These are phyloP conservation scores for Rhynchonema sp. DNA, from an alignment of 2,888 invertebrate genomes.

Conservation along the genomic window DNA sequence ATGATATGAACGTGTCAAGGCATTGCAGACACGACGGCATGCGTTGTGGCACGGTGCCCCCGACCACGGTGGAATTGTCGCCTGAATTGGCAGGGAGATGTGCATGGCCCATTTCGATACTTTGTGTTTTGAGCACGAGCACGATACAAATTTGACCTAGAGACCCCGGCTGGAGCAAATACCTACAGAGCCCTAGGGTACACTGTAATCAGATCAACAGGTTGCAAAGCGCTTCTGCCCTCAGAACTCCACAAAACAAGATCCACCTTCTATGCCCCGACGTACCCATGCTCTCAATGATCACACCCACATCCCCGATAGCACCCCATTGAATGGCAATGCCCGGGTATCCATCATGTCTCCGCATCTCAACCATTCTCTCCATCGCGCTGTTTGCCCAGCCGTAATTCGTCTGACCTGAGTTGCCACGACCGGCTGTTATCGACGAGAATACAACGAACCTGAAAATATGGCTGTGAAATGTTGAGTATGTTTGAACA, in stretches of 20 bases:
- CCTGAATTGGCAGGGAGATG: background rate
- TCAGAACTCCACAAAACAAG: too few species aligned
- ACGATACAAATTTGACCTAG: too few species aligned
- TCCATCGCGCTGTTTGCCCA: conserved; percentile 89
- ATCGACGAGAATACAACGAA: conserved; percentile 87
- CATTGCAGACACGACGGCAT: conserved; percentile 66
- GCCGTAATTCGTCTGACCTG: conserved; percentile 82
- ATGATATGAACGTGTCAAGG: conserved; percentile 54
- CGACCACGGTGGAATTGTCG: conserved; percentile 57
- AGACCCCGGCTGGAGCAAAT: too few species aligned
- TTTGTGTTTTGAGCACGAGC: too few species aligned
- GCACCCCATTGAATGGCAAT: conserved; percentile 91
- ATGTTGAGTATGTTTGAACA: too few species aligned
- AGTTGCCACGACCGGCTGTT: conserved; percentile 79
- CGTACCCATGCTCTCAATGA: conserved; percentile 55
- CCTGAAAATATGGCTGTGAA: too few species aligned
- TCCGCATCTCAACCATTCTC: conserved; percentile 65
- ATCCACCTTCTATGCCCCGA: too few species aligned
- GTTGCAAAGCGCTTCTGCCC: too few species aligned
- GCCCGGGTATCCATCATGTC: conserved; percentile 60
- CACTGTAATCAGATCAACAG: too few species aligned
- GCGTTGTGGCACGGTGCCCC: conserved; percentile 78
- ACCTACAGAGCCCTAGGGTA: too few species aligned
- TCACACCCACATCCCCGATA: conserved; percentile 58
- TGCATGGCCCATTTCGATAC: too few species aligned